phyloP scores from a whole-genome alignment of 2,888 invertebrate species.

The Lasioglossum vierecki region DNA sequence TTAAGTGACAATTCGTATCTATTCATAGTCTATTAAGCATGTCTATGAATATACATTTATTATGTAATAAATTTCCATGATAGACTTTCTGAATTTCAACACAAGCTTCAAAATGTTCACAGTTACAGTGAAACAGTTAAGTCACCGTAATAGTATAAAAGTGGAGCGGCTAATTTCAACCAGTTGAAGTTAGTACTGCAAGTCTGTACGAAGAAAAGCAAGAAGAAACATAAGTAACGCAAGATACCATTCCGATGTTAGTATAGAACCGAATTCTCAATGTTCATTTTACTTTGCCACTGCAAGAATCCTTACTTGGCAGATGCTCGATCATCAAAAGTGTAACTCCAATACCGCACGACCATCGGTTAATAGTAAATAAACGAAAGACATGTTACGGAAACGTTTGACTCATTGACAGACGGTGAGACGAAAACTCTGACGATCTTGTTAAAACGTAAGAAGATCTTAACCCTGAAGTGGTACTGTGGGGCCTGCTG shows the following conservation, averaged over 20 bases:
- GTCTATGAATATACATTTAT: neutral
- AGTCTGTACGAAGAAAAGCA: neutral
- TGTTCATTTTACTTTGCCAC: slow-evolving; percentile 13
- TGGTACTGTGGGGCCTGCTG: neutral
- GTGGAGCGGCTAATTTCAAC: neutral
- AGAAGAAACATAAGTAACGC: slow-evolving; percentile 30
- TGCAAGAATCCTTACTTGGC: slow-evolving; percentile 18
- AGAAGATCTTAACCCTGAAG: neutral
- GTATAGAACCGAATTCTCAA: slow-evolving; percentile 2
- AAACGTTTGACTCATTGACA: neutral
- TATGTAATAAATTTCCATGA: neutral
- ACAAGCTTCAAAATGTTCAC: neutral
- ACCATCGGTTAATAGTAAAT: neutral
- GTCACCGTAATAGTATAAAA: neutral
- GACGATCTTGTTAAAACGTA: neutral
- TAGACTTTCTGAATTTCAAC: neutral
- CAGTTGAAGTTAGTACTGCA: neutral
- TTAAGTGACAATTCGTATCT: neutral
- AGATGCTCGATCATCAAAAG: neutral
- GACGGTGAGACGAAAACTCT: neutral
- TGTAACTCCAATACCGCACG: neutral
- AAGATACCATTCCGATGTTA: slow-evolving; percentile 28
- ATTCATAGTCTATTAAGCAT: too few relatives aligned
- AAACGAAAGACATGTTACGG: neutral
- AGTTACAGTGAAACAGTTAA: neutral